Percentiles rank a stretch among this genome's conserved stretches.
These are phyloP conservation scores for Leptonema lineaticorne DNA, from an alignment of 1,140 invertebrate genomes.

Conservation along the genomic window DNA sequence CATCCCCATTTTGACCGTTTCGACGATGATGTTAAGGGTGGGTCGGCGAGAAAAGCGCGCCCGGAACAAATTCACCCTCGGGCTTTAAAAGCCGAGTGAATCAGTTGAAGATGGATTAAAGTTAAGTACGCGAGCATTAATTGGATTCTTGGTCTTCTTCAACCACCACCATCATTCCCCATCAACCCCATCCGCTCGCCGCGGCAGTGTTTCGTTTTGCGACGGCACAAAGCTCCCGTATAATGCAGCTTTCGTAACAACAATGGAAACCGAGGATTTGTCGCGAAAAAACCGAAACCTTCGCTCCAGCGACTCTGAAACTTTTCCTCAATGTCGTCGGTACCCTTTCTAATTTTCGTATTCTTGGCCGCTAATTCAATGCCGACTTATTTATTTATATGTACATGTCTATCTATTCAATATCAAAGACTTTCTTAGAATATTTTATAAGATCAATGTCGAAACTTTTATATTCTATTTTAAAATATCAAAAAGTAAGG, in stretches of 20 bases:
- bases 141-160: constrained; percentile 22
- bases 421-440: too few species aligned
- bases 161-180: too few species aligned
- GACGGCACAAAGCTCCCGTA: constrained; percentile 6
- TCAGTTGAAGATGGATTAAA: constrained; percentile 24
- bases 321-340: too few species aligned
- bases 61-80: constrained; percentile 9
- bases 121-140: constrained; percentile 20
- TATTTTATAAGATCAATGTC: too few species aligned
- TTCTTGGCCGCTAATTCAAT: too few species aligned
- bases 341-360: not conserved
- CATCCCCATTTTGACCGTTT: too few species aligned
- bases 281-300: constrained; percentile 6
- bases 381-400: too few species aligned
- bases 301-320: not conserved
- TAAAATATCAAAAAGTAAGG: too few species aligned
- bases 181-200: too few species aligned
- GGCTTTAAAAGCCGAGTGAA: constrained; percentile 14
- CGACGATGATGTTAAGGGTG: not conserved
- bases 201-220: constrained; percentile 10
- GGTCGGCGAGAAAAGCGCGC: not conserved
- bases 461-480: too few species aligned
- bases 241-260: constrained; percentile 6
- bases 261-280: constrained; percentile 19
- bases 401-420: too few species aligned